Percentiles rank a stretch among this genome's conserved stretches.
Evolutionary conservation across 2,113 vertebrate genomes (phyloP).

Genomic region (Panthera leo): DNA sequence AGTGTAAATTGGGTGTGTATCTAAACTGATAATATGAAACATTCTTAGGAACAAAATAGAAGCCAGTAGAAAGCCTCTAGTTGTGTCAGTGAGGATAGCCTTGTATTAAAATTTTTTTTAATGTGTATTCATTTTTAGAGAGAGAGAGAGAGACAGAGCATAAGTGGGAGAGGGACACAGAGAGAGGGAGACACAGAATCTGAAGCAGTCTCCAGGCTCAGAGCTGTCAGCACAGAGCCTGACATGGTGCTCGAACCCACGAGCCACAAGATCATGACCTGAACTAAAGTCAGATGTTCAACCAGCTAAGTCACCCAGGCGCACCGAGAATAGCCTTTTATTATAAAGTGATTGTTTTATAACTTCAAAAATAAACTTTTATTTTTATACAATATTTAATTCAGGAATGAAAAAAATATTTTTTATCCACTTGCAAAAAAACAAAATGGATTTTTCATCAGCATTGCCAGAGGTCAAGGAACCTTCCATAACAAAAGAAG

Average conservation of each 20-base stretch:
- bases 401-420: slow-evolving; percentile 66
- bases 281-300: too few relatives aligned
- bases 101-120: slow-evolving; percentile 73
- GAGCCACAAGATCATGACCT: too few relatives aligned
- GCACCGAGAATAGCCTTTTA: slow-evolving; percentile 77
- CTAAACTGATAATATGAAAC: not conserved
- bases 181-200: too few relatives aligned
- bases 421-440: slow-evolving; percentile 77
- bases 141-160: too few relatives aligned
- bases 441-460: slow-evolving; percentile 61
- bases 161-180: too few relatives aligned
- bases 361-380: slow-evolving; percentile 74
- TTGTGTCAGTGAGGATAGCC: slow-evolving; percentile 79
- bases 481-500: not conserved
- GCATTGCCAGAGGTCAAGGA: slow-evolving; percentile 32
- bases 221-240: too few relatives aligned
- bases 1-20: not conserved
- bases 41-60: slow-evolving; percentile 76
- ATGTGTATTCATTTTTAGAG: too few relatives aligned
- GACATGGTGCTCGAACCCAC: too few relatives aligned
- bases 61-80: slow-evolving; percentile 68
- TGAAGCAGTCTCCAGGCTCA: too few relatives aligned
- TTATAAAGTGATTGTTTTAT: slow-evolving; percentile 59
- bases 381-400: slow-evolving; percentile 52
- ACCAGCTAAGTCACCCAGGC: too few relatives aligned